Base-by-base conservation (phyloP, 2,888 invertebrate species). In the Agrotis clavis region DNA sequence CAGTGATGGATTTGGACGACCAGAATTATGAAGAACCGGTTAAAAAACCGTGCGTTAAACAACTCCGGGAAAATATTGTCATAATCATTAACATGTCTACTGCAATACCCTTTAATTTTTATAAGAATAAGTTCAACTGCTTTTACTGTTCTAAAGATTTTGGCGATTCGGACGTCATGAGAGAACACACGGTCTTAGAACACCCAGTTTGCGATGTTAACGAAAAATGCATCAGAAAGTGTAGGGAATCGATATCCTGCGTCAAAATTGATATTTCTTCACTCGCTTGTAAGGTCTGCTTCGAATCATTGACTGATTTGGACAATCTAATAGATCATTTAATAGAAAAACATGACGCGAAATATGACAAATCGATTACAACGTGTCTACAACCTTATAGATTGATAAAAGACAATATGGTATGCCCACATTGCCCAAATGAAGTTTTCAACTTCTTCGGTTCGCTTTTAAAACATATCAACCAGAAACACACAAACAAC, bases 131-230 rank as follows among this genome's bases (percentile, higher is more conserved):
- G 74, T 96, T 95, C 60, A 96, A 96, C 50, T 96, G 96, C 62
- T 96, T 96, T 76, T 96, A 94, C 74, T 96, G 96, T 62, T 94
- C 95, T 0, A 94, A 95, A 90, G 95, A 95, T 67, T 96, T 96
- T 50, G 85, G 90, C 0, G 96, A 96, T 83, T 94, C 95, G 0
- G 95, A 96, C 78, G 79, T 88, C 0, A 93, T 96, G 93, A 89
- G 92, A 47, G 94, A 95, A 53, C 96, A 96, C 62, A 94, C 95
- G 0, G 86, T 95, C 0, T 74, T 92, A 60, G 93, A 94, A 64
- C 96, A 96, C 63, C 95, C 95, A 0, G 85, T 93, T 0, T 95
- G 95, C 60, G 94, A 95, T 78, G 82, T 94, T 1, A 94, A 94
- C 83, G 89, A 93, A 50, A 95, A 95, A 85, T 95, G 95, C 60